Conservation (phyloP, 1,140 invertebrate genomes). For the Heliconius hermathena region DNA sequence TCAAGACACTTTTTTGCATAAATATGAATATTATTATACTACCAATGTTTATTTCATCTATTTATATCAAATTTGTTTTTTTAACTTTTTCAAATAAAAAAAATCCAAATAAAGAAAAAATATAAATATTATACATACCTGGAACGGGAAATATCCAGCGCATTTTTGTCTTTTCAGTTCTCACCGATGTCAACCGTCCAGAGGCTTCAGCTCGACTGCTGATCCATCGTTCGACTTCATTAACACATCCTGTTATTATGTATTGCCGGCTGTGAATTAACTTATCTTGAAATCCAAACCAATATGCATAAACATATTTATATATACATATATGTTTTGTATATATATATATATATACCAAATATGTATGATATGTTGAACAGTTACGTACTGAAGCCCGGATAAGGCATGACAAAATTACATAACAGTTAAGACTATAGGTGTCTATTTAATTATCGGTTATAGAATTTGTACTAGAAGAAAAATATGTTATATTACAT, state of each 20-base stretch:
- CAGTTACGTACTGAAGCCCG: constrained; percentile 5
- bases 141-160: constrained; percentile 77
- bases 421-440: constrained; percentile 1
- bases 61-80: too few species aligned
- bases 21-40: too few species aligned
- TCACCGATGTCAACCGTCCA: constrained; percentile 39
- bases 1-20: too few species aligned
- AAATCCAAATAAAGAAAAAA: background rate
- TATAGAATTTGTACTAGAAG: background rate
- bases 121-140: constrained; percentile 56
- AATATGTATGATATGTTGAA: constrained; percentile 5
- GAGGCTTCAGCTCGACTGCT: constrained; percentile 43
- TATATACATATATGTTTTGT: background rate
- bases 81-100: too few species aligned
- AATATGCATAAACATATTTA: background rate
- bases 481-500: background rate
- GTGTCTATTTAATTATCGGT: constrained; percentile 8
- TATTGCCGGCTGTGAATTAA: constrained; percentile 24
- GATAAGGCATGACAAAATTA: background rate
- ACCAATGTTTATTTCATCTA: too few species aligned
- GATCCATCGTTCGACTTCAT: constrained; percentile 32
- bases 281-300: background rate
- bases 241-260: constrained; percentile 25
- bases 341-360: too few species aligned
- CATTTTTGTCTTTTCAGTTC: constrained; percentile 58